Base-by-base conservation (phyloP, 2,888 invertebrate species). In the Drosophila kanekoi region DNA sequence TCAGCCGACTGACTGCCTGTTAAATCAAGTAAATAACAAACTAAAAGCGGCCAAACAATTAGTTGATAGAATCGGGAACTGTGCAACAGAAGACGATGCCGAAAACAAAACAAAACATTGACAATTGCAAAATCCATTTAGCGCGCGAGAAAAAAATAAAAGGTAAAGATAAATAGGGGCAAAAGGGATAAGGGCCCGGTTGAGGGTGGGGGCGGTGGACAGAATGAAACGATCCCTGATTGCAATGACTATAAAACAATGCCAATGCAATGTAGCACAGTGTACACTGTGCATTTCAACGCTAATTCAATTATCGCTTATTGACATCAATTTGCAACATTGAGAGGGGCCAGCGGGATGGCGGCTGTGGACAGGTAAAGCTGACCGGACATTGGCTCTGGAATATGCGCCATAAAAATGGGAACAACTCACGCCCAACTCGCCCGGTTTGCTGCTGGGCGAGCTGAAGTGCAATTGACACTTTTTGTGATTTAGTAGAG, bases 271-370 rank as follows among this genome's bases (percentile, higher is more conserved):
- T 76, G 76, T 79, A 68, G 83, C 66, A 72, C 81, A 82, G 81
- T 77, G 81, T 72, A 79, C 69, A 72, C 72, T 83, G 83, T 72
- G 71, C 74, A 79, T 79, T 78, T 82, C 76, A 80, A 69, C 77
- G 77, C 77, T 90, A 90, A 89, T 89, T 88, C 88, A 89, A 89
- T 89, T 90, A 89, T 87, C 88, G 82, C 81, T 88, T 89, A 89
- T 88, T 89, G 89, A 88, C 87, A 87, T 78, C 89, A 83, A 89
- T 89, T 89, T 81, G 72, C 73, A 58, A 57, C 58, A 58, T 44
- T 23, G 48, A 48, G 43, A 38, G 49, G n/a, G 13, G 14, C 52
- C 13, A 10, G 28, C 1, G 43, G 10, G 23, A n/a, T 13, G 16
- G 28, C n/a, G 40, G 14, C 18, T 28, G 14, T 16, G 40, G 33